Base-by-base conservation (phyloP, 2,888 invertebrate species). In the Epinotia bilunana region DNA sequence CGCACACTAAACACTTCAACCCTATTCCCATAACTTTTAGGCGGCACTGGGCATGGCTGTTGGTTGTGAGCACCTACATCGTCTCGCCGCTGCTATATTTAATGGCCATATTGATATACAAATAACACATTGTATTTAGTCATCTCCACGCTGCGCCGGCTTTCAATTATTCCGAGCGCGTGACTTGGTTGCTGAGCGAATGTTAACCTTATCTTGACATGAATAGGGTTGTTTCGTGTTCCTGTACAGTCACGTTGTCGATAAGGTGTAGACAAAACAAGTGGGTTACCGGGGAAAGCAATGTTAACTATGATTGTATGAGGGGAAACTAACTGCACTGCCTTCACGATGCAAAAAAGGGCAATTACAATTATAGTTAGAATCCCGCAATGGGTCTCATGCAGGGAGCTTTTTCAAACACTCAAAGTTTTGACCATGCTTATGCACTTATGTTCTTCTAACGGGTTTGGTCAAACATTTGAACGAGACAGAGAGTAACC, bases 81-180 rank as follows among this genome's bases (percentile, higher is more conserved):
- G 23, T 23, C n/a, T 53, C 65, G 20, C n/a, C 3, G 33, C 33
- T 33, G 33, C n/a, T n/a, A 61, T 16, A n/a, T 33, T 33, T 61
- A 61, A 61, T 61, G 11, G 23, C 33, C 33, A 61, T 46, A n/a
- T 46, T 60, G 23, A 60, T 63, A 63, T 46, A 53, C 49, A 23
- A 64, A 49, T n/a, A 49, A 64, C 64, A 49, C 46, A 64, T 64
- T 49, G 64, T 64, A 7, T 23, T 49, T 23, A 11, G 9, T 49
- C 46, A 46, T 43, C 43, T 13, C 43, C 64, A 28, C 20, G 62
- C 39, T 62, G 23, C 49, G 23, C 46, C 16, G 64, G 9, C 23
- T 64, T 64, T 64, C 64, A 53, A 64, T 64, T 53, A 64, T 28
- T 28, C 1, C 43, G 3, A 12, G 11, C 58, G 58, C 58, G 58